phyloP scores from a whole-genome alignment of 2,797 vertebrate genomes.

The Melanogrammus aeglefinus region DNA sequence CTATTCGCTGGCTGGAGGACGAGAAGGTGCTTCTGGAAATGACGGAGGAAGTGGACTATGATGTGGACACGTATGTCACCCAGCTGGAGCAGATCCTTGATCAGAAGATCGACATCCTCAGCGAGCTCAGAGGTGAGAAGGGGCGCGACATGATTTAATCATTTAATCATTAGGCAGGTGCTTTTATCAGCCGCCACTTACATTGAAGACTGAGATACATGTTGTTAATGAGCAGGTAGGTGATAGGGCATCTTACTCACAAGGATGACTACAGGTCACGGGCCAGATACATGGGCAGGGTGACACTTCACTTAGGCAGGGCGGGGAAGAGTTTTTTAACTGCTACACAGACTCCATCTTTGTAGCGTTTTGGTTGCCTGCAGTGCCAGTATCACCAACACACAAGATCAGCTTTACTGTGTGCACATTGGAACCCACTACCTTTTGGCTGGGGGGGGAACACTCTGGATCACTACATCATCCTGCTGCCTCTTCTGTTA shows the following conservation, averaged over 20 bases:
- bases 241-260: neutral
- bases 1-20: constrained; percentile 93
- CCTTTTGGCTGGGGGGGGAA: neutral
- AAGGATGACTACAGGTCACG: neutral
- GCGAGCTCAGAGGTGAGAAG: constrained; percentile 85
- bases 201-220: neutral
- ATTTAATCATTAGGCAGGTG: neutral
- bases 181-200: neutral
- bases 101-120: constrained; percentile 91
- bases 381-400: no score
- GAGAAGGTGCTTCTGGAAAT: constrained; percentile 95
- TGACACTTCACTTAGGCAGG: no score
- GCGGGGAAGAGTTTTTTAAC: no score
- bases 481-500: neutral
- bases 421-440: no score
- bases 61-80: constrained; percentile 89
- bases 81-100: constrained; percentile 94
- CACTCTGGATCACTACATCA: neutral
- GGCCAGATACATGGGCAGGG: no score
- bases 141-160: neutral
- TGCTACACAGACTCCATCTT: no score
- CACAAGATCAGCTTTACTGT: no score
- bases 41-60: constrained; percentile 98
- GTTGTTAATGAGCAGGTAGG: neutral
- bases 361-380: no score